Evolutionary conservation across 2,797 vertebrate species (phyloP).

Genomic region (Rhynchonycteris naso): DNA sequence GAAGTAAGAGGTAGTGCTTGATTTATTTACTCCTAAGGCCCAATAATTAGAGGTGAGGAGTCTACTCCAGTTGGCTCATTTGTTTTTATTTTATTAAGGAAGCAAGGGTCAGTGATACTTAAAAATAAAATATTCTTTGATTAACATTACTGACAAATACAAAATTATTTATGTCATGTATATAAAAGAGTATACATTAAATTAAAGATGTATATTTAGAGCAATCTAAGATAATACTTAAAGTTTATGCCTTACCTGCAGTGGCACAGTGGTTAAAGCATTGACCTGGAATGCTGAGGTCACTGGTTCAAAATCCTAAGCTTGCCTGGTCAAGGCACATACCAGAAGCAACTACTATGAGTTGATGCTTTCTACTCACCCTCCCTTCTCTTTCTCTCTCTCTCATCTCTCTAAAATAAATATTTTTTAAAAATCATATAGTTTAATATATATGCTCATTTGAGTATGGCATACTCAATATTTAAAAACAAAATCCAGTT

Average conservation of each 20-base stretch:
- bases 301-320: no score
- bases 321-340: no score
- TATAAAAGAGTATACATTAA: slow-evolving; percentile 33
- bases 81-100: background rate
- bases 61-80: background rate
- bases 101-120: background rate
- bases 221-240: background rate
- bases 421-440: background rate
- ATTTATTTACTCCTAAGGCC: background rate
- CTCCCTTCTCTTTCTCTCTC: no score
- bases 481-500: slow-evolving; percentile 7
- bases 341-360: no score
- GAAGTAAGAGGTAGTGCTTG: background rate
- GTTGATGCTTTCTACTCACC: no score
- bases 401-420: no score
- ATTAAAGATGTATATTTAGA: slow-evolving; percentile 25
- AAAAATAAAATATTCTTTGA: background rate
- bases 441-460: slow-evolving; percentile 3
- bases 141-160: background rate
- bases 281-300: no score
- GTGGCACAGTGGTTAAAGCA: no score
- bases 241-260: background rate
- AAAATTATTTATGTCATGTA: slow-evolving; percentile 34
- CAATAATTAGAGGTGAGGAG: background rate
- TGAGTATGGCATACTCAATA: background rate